Conservation (phyloP, 2,888 invertebrate species). For the Zygogramma bicolorata region DNA sequence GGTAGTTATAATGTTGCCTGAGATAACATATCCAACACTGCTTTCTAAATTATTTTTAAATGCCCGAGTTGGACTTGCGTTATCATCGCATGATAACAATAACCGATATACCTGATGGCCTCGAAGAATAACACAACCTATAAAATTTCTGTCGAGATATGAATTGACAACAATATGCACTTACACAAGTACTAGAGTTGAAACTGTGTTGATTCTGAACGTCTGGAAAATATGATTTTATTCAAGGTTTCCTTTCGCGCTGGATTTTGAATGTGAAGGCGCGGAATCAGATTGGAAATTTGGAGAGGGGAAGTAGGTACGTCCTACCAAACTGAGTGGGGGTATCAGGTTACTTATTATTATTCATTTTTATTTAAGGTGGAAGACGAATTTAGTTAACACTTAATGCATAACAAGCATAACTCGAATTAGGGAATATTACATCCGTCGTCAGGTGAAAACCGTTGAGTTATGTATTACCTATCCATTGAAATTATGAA, state of each 20-base stretch:
- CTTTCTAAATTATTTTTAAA: constrained; percentile 11
- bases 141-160: neutral
- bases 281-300: too few relatives aligned
- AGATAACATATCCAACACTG: constrained; percentile 4
- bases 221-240: neutral
- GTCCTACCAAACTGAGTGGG: too few relatives aligned
- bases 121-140: constrained; percentile 6
- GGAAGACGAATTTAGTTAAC: too few relatives aligned
- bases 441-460: too few relatives aligned
- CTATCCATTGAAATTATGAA: too few relatives aligned
- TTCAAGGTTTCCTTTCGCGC: neutral
- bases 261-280: neutral
- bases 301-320: too few relatives aligned
- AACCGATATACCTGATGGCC: constrained; percentile 17
- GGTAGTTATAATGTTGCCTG: constrained; percentile 23
- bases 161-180: neutral
- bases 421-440: too few relatives aligned
- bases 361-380: too few relatives aligned
- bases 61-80: constrained; percentile 1
- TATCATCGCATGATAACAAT: constrained; percentile 12
- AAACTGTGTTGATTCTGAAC: neutral
- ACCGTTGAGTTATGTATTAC: too few relatives aligned
- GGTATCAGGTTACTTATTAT: too few relatives aligned
- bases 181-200: neutral
- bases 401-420: too few relatives aligned